Base-by-base conservation (phyloP, 2,113 vertebrate genomes). In the Opisthocomus hoazin region DNA sequence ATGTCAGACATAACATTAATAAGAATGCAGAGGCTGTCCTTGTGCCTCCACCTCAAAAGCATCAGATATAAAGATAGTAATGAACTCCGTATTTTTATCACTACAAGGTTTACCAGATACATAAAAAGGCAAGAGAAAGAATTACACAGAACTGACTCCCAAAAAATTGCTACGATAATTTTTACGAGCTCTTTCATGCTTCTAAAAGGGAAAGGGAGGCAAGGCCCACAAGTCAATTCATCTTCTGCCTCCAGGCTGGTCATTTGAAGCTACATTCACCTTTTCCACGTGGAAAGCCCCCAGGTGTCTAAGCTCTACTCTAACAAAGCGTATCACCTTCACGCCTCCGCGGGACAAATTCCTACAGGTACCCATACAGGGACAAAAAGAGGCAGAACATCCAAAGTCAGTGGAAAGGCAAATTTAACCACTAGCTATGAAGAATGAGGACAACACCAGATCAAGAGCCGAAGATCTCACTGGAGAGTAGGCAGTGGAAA, bases 191-290 rank as follows among this genome's bases (percentile, higher is more conserved):
- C 84, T 91, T 94, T 97, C 73, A 87, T 64, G 48, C 48, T 74
- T 54, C 60, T 75, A 27, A 68, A 93, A 94, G 68, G 37, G 37
- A 66, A 94, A 86, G 26, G 39, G 56, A 89, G 89, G 56, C 43
- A 63, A 94, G 39, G 69, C 75, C 54, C 79, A 53, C 0, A 5
- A 79, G 51, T 32, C 64, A 77, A 70, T 75, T 95, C 60, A 93
- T 86, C 86, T 90, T 65, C 71, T 87, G 75, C 90, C 94, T 68
- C 32, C 86, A 89, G 94, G 90, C 86, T 89, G 95, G 22, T 34
- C 86, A 85, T 90, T 29, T 91, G 96, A 96, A 94, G 75, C 50
- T 64, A 34, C 2, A 2, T 60, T 79, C 48, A 39, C 19, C 69
- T 39, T 9, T 32, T 66, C 54, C 82, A 74, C 0, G 14, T 4